Percentiles rank a stretch among this genome's conserved stretches.
Evolutionary conservation across 1,140 invertebrate species (phyloP).

Genomic region (Scaptomyza hsui): DNA sequence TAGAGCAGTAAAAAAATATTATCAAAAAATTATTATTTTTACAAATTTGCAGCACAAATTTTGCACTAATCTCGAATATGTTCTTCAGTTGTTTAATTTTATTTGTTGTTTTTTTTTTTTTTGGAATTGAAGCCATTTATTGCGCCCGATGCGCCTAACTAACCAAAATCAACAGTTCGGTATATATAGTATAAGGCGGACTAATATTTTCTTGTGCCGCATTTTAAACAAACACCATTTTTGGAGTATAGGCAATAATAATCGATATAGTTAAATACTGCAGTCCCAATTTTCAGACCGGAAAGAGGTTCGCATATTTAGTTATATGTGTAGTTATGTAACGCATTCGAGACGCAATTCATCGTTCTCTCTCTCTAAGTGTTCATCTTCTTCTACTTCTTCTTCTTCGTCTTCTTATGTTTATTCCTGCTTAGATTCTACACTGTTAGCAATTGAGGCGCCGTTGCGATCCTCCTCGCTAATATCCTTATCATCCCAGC

Average conservation of each 20-base stretch:
- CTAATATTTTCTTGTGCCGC: conserved; percentile 2
- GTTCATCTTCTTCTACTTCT: too few relatives aligned
- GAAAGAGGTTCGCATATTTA: conserved; percentile 36
- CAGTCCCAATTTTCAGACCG: conserved; percentile 54
- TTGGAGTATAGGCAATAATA: conserved; percentile 42
- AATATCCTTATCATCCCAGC: conserved; percentile 87
- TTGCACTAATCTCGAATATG: conserved; percentile 43
- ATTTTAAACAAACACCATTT: conserved; percentile 56
- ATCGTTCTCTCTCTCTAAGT: conserved; percentile 14
- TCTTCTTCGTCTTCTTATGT: too few relatives aligned
- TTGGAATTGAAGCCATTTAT: conserved; percentile 78
- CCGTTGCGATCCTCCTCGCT: conserved; percentile 85
- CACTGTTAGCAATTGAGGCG: conserved; percentile 75
- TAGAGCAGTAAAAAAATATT: conserved; percentile 9
- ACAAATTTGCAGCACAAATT: conserved; percentile 11
- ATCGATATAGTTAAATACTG: conserved; percentile 66
- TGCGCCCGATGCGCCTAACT: conserved; percentile 25
- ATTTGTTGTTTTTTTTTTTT: conserved; percentile 48
- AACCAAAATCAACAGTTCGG: conserved; percentile 25
- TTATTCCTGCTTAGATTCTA: conserved; percentile 58
- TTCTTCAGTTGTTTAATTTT: conserved; percentile 18
- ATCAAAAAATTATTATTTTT: conserved; percentile 6
- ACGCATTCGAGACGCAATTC: conserved; percentile 25
- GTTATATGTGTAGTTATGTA: conserved; percentile 9
- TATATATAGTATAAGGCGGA: conserved; percentile 4